phyloP scores from a whole-genome alignment of 2,888 invertebrate species.

The Drosophila percnosoma region DNA sequence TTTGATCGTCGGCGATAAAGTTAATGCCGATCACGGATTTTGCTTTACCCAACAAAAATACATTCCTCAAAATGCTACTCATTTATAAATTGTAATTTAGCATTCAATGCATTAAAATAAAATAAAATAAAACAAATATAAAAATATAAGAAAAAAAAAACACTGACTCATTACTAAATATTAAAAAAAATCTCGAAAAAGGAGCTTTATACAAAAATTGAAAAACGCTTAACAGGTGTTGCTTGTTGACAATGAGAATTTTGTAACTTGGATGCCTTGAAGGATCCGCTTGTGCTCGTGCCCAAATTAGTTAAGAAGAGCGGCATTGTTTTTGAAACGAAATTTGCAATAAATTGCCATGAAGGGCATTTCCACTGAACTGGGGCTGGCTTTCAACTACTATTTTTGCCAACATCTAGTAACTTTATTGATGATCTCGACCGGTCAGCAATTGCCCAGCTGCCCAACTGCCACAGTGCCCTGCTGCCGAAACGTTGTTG shows the following conservation, averaged over 20 bases:
- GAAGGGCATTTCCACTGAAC: conserved; percentile 43
- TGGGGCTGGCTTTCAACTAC: conserved; percentile 53
- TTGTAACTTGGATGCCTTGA: conserved; percentile 10
- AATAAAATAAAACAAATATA: too few relatives aligned
- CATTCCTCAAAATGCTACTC: background rate
- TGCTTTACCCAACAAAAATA: background rate
- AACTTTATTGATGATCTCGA: conserved; percentile 78
- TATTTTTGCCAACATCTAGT: conserved; percentile 67
- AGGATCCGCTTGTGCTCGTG: conserved; percentile 17
- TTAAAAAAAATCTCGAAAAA: background rate
- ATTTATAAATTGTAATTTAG: background rate
- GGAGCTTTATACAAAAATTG: background rate
- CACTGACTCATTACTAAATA: background rate
- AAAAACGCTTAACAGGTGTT: background rate
- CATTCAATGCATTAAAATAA: background rate
- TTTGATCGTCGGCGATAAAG: conserved; percentile 24
- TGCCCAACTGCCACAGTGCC: conserved; percentile 26
- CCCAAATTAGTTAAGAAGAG: conserved; percentile 65
- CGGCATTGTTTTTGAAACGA: conserved; percentile 74
- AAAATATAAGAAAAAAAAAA: background rate
- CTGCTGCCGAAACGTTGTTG: conserved; percentile 44
- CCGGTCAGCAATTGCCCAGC: conserved; percentile 33
- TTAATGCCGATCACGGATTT: too few relatives aligned
- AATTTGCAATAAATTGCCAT: conserved; percentile 79
- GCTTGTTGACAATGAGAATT: conserved; percentile 5